Evolutionary conservation across 2,797 vertebrate species (phyloP).

Genomic region (Crocidura indochinensis): DNA sequence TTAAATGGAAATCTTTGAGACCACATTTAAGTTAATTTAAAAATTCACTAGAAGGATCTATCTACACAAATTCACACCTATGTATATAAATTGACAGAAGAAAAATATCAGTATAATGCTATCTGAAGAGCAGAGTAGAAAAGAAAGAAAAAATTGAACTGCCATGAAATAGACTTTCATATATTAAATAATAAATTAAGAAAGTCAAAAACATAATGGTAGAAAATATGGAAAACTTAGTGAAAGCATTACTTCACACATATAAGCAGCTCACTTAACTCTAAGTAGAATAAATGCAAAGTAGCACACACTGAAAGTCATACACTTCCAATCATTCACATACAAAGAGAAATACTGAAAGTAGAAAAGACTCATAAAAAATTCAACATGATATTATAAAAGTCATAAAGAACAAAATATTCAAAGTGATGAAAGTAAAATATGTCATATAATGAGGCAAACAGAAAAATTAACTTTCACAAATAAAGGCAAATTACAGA

Average conservation of each 20-base stretch:
- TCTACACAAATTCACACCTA: not conserved
- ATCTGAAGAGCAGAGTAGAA: not conserved
- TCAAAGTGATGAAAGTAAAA: conserved; percentile 33
- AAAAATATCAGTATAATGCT: conserved; percentile 6
- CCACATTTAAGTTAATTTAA: conserved; percentile 54
- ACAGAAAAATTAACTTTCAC: conserved; percentile 45
- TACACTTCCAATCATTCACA: conserved; percentile 15
- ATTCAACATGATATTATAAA: not conserved
- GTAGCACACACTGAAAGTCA: not conserved
- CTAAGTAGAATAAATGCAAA: conserved; percentile 21
- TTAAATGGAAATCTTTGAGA: conserved; percentile 55
- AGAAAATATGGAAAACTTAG: conserved; percentile 44
- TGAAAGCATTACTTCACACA: conserved; percentile 21
- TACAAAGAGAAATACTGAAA: conserved; percentile 58
- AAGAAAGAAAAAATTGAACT: not conserved
- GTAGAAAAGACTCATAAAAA: conserved; percentile 2
- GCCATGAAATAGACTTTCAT: not conserved
- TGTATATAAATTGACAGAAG: conserved; percentile 37
- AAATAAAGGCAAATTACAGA: conserved; percentile 35
- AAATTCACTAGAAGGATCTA: not conserved
- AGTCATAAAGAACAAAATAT: conserved; percentile 52
- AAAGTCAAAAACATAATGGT: not conserved
- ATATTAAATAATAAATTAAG: not conserved
- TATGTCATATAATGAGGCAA: conserved; percentile 16
- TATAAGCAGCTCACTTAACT: conserved; percentile 34